Base-by-base conservation (phyloP, 1,140 invertebrate species). In the Zaprionus vittiger region DNA sequence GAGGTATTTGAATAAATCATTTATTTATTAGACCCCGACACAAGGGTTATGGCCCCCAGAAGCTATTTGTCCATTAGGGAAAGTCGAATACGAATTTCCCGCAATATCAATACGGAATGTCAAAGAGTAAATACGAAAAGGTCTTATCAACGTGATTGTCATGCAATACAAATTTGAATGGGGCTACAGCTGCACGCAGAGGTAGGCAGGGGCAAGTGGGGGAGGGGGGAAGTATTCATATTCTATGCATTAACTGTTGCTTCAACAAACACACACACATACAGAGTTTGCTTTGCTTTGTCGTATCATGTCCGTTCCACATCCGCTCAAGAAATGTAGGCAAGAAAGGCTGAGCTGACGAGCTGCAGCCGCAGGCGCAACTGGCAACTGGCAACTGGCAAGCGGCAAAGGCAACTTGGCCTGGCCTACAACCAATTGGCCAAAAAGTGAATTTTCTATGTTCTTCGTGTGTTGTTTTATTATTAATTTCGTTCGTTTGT, bases 211-310 rank as follows among this genome's bases (percentile, higher is more conserved):
- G 37, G 6, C 68, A 34, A 11, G 3, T 41, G 47, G 38, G 47
- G 56, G 1, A 14, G 34, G 55, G 31, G 17, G 77, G 61, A 69
- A 73, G 52, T 28, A 71, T 62, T 89, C 81, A 89, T 90, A 73
- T 89, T 76, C 74, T 89, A 89, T 89, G 85, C 81, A 89, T 90
- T 90, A 84, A 89, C 79, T 73, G 82, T 74, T 74, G 80, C 63
- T 67, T 60, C 57, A 47, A 49, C 37, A 66, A 22, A 66, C 61
- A 66, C 61, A 49, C 37, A 72, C 37, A 61, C 55, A 54, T 41
- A 17, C 0, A 17, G n/a, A 17, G 2, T n/a, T 44, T 60, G 4
- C 34, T 14, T 63, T 12, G 17, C 52, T 57, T 31, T 68, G n/a
- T 22, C 52, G 14, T 47, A 64, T 63, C 37, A 67, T 64, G 38